phyloP scores from a whole-genome alignment of 2,797 vertebrate species.

The Macropodus opercularis region DNA sequence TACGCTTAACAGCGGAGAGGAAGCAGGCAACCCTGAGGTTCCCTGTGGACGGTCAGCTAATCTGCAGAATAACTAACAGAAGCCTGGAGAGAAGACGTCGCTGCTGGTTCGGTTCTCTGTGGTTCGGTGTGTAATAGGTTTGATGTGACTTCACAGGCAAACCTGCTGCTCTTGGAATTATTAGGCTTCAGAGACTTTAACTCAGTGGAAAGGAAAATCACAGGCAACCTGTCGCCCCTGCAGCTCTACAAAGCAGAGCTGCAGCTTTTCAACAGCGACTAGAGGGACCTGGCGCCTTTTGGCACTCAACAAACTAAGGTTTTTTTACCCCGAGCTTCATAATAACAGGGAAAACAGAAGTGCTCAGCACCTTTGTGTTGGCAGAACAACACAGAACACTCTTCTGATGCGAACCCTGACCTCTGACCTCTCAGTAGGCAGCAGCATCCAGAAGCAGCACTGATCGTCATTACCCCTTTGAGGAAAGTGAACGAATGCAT shows the following conservation, averaged over 20 bases:
- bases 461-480: no score
- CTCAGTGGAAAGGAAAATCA: conserved; percentile 5
- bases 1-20: not conserved
- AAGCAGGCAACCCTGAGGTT: not conserved
- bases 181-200: conserved; percentile 33
- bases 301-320: conserved; percentile 17
- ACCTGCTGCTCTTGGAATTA: conserved; percentile 35
- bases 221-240: conserved; percentile 34
- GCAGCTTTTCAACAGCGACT: not conserved
- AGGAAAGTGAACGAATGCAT: no score
- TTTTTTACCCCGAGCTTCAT: not conserved
- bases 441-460: no score
- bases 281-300: not conserved
- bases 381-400: not conserved
- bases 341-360: not conserved
- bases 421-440: not conserved
- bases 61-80: conserved; percentile 31
- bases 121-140: conserved; percentile 33
- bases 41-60: conserved; percentile 14
- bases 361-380: no score
- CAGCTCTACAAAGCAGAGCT: conserved; percentile 17
- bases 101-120: not conserved
- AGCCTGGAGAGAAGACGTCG: conserved; percentile 31
- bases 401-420: not conserved
- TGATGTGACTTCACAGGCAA: conserved; percentile 58